Base-by-base conservation (phyloP, 2,888 invertebrate species). In the Drosophila lacicola region DNA sequence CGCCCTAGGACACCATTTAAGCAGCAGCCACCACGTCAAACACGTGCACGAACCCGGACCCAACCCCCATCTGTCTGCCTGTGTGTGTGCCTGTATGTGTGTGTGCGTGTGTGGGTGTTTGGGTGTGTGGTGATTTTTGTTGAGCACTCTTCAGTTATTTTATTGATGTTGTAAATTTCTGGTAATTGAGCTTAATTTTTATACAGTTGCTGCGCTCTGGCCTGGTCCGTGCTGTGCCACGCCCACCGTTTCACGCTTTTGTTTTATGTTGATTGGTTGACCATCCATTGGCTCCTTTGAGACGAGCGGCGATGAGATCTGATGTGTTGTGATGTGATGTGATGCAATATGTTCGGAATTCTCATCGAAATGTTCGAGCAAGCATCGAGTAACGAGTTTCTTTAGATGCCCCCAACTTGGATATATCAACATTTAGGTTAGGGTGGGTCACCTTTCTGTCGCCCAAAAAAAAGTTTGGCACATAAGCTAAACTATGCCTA, bases 131-230 rank as follows among this genome's bases (percentile, higher is more conserved):
- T 88, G 82, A 88, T 88, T 83, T 72, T 79, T 74, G 87, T 78
- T 80, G 88, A 84, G 82, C 79, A 84, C 88, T 89, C 89, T 89
- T 86, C 84, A 88, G 70, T 75, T 88, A 87, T 89, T 87, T 89
- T 87, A 87, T 87, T 89, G 86, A 89, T 87, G 86, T 78, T 89
- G 88, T 88, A 89, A 87, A 89, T 87, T 86, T 88, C 88, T 86
- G 88, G 90, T 87, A 87, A 87, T 87, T 87, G 86, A 88, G 86
- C 86, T 88, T 88, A 82, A 90, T 85, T 82, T 82, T 89, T 89
- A 89, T 82, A 86, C 88, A 86, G 87, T 84, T 80, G 77, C 46
- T 55, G 56, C 1, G 11, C 49, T 54, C 46, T 11, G 19, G 46
- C 47, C 42, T 25, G 19, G 8, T 44, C 11, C 60, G 46, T 57